A percentile compares a stretch with the other conserved stretches of the same genome.
These are phyloP conservation scores for Erithacus rubecula DNA, from an alignment of 2,797 vertebrate genomes.

Conservation along the genomic window DNA sequence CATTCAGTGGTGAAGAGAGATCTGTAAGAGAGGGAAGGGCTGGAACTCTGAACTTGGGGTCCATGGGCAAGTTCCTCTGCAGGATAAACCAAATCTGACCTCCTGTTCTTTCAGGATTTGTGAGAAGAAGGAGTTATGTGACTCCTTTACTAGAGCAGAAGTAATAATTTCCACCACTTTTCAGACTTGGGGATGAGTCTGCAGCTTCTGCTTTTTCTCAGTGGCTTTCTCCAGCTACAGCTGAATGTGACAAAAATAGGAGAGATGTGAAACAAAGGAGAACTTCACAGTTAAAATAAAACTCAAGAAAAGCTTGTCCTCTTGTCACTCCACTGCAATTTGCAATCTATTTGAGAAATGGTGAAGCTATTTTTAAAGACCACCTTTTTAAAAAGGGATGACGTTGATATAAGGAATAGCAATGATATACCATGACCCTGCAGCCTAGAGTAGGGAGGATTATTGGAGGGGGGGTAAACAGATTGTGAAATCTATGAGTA, in stretches of 20 bases:
- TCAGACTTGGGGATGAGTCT: neutral
- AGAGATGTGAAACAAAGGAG: neutral
- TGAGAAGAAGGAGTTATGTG: neutral
- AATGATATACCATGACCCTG: neutral
- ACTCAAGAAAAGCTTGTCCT: neutral
- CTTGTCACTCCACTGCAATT: neutral
- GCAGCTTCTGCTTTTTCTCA: conserved; percentile 9
- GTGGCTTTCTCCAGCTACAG: neutral
- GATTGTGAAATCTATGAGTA: neutral
- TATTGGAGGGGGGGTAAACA: neutral
- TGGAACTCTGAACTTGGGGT: neutral
- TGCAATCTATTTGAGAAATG: neutral
- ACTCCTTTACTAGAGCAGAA: neutral
- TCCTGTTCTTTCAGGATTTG: neutral
- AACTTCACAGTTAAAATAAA: neutral
- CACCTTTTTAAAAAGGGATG: neutral
- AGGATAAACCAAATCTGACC: neutral
- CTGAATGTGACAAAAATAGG: neutral
- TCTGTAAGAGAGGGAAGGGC: neutral
- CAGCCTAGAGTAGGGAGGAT: neutral
- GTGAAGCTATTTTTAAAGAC: neutral
- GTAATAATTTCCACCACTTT: neutral
- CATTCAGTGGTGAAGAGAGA: conserved; percentile 55
- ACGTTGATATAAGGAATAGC: neutral
- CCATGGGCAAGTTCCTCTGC: neutral